These are phyloP conservation scores for Enteromius argenteus DNA, from an alignment of 2,797 vertebrate species.

Conservation along the genomic window DNA sequence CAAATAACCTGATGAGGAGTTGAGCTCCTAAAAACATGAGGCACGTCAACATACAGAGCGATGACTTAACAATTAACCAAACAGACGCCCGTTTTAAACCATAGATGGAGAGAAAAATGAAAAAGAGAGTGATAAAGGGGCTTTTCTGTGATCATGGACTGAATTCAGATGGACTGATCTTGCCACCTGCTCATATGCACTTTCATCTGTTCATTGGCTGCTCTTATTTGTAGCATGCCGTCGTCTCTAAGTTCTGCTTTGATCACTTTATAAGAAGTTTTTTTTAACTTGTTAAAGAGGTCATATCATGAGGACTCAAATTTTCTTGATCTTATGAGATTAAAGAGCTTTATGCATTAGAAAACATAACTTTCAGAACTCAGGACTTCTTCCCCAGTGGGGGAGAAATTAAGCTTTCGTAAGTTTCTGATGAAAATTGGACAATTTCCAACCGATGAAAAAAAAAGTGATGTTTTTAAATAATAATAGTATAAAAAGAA, in stretches of 20 bases:
- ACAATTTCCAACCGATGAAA: neutral
- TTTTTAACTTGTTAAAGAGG: slow-evolving; percentile 13
- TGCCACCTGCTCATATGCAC: slow-evolving; percentile 23
- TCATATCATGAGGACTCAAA: neutral
- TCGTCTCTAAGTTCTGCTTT: slow-evolving; percentile 13
- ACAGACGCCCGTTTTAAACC: neutral
- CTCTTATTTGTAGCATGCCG: neutral
- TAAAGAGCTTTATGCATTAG: slow-evolving; percentile 12
- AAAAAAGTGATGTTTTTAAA: neutral
- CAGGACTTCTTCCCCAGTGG: neutral
- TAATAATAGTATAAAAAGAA: neutral
- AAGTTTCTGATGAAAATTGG: neutral
- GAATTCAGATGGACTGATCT: slow-evolving; percentile 27
- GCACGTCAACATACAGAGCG: slow-evolving; percentile 22
- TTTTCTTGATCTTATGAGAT: slow-evolving; percentile 15
- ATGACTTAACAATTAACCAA: slow-evolving; percentile 37
- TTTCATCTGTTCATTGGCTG: slow-evolving; percentile 20
- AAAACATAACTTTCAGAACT: neutral
- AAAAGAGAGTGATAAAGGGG: neutral
- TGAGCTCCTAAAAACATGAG: slow-evolving; percentile 41
- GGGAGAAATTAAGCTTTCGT: neutral
- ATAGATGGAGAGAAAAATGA: neutral
- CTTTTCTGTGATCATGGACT: slow-evolving; percentile 10
- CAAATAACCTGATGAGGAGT: slow-evolving; percentile 24
- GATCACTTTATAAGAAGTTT: neutral